These are phyloP conservation scores for Achatina immaculata DNA, from an alignment of 1,140 invertebrate genomes.

Conservation along the genomic window DNA sequence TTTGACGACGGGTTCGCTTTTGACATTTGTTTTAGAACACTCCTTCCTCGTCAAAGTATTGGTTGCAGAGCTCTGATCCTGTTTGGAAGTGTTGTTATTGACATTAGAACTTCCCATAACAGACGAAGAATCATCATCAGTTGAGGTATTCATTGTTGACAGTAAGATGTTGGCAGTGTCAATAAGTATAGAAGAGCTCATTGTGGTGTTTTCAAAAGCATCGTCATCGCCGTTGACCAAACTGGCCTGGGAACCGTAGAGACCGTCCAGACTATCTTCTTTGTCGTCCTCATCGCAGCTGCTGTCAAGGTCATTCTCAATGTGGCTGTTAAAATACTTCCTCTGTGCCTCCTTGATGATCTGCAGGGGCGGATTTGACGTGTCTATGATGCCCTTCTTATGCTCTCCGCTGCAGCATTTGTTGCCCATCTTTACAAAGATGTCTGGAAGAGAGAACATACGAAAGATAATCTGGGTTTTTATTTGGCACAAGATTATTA, in stretches of 20 bases:
- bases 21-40: too few species aligned
- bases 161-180: neutral
- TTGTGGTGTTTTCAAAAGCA: neutral
- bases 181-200: neutral
- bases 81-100: too few species aligned
- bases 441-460: too few species aligned
- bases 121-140: neutral
- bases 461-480: too few species aligned
- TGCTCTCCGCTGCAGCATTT: neutral
- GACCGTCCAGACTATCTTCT: neutral
- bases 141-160: neutral
- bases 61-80: too few species aligned
- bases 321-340: constrained; percentile 39
- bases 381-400: neutral
- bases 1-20: too few species aligned
- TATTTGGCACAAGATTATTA: too few species aligned
- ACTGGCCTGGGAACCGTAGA: neutral
- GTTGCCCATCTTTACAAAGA: constrained; percentile 29
- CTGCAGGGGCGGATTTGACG: neutral
- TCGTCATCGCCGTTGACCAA: neutral
- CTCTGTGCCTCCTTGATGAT: constrained; percentile 37
- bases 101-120: too few species aligned
- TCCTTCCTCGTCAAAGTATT: too few species aligned
- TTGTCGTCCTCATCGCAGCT: neutral
- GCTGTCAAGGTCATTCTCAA: constrained; percentile 17